A percentile compares a stretch with the other conserved stretches of the same genome.
These are phyloP conservation scores for Saturnia pavonia DNA, from an alignment of 2,888 invertebrate species.

Conservation along the genomic window DNA sequence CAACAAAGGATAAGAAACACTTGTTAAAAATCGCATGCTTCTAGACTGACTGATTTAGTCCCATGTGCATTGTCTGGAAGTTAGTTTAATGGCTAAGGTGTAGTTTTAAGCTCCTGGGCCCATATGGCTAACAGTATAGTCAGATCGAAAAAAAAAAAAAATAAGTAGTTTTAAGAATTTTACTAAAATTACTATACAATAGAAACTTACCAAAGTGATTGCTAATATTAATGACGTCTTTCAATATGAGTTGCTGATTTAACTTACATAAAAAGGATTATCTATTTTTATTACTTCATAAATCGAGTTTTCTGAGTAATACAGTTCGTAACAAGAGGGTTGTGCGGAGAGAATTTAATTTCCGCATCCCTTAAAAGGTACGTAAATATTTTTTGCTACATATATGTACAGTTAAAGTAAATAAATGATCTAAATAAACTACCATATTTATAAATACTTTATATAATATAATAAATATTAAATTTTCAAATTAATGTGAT, in stretches of 20 bases:
- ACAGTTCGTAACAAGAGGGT: slow-evolving; percentile 15
- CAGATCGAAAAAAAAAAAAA: too few relatives aligned
- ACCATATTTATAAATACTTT: not conserved
- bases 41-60: not conserved
- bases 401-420: not conserved
- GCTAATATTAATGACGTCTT: not conserved
- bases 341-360: slow-evolving; percentile 14
- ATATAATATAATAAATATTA: not conserved
- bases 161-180: too few relatives aligned
- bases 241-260: not conserved
- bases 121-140: too few relatives aligned
- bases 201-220: not conserved
- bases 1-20: too few relatives aligned
- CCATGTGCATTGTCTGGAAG: not conserved
- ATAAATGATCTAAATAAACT: not conserved
- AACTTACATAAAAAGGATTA: not conserved
- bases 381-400: slow-evolving; percentile 6
- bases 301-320: slow-evolving; percentile 6
- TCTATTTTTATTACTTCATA: slow-evolving; percentile 7
- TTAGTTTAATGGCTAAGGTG: too few relatives aligned
- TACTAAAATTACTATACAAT: not conserved
- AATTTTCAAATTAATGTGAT: not conserved
- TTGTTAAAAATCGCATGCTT: not conserved
- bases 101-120: too few relatives aligned
- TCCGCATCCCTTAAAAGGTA: slow-evolving; percentile 13